phyloP scores from a whole-genome alignment of 92 coral and sea anemone genomes.

The Bergia sp. region DNA sequence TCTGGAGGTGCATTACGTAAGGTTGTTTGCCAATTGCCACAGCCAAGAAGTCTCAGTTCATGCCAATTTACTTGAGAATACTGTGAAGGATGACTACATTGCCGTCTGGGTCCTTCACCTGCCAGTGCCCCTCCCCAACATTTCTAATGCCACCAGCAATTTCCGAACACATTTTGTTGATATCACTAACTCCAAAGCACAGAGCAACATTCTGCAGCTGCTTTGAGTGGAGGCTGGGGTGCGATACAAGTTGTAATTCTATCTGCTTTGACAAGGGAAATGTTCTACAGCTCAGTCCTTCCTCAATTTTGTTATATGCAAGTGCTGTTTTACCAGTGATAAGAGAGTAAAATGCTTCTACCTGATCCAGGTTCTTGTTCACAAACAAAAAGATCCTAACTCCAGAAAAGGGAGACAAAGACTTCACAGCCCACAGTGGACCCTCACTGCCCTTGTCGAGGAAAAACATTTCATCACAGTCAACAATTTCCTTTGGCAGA shows the following conservation, averaged over 20 bases:
- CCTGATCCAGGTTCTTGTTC: slow-evolving; percentile 76
- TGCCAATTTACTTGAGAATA: slow-evolving; percentile 47
- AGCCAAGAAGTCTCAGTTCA: not conserved
- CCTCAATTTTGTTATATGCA: slow-evolving; percentile 82
- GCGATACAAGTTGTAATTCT: slow-evolving; percentile 77
- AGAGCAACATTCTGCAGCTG: slow-evolving; percentile 65
- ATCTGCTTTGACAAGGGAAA: slow-evolving; percentile 80
- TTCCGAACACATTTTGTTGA: slow-evolving; percentile 76
- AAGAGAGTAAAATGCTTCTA: slow-evolving; percentile 74
- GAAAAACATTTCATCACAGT: slow-evolving; percentile 73
- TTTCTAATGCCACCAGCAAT: slow-evolving; percentile 84
- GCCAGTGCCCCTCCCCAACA: slow-evolving; percentile 87
- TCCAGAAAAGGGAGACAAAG: slow-evolving; percentile 78
- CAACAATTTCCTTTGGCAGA: slow-evolving; percentile 68
- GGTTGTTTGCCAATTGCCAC: not conserved
- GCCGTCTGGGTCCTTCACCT: slow-evolving; percentile 81
- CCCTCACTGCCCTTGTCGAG: slow-evolving; percentile 53
- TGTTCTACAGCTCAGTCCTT: slow-evolving; percentile 77
- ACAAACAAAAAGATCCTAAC: slow-evolving; percentile 72
- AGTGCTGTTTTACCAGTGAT: slow-evolving; percentile 82
- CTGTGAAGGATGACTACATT: slow-evolving; percentile 72
- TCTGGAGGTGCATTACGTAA: too few relatives aligned
- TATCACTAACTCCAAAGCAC: slow-evolving; percentile 74
- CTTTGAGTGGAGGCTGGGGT: slow-evolving; percentile 65
- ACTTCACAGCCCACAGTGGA: slow-evolving; percentile 68